phyloP scores from a whole-genome alignment of 2,797 vertebrate genomes.

The Cyprinodon diabolis region DNA sequence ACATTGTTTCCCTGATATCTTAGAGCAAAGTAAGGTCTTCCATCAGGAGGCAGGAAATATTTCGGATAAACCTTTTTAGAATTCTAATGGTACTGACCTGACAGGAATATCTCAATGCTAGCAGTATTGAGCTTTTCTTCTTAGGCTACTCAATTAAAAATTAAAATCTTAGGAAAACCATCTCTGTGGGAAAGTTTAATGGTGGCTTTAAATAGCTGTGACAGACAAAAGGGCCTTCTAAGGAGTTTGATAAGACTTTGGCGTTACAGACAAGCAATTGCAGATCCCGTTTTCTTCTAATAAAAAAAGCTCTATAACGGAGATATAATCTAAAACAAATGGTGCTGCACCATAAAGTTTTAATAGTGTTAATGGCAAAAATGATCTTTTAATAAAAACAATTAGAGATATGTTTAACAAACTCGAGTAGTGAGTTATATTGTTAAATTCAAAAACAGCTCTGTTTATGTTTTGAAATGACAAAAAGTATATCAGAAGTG shows the following conservation, averaged over 20 bases:
- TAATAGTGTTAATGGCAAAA: not conserved
- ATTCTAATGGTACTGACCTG: not conserved
- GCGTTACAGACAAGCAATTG: not conserved
- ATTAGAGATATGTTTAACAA: not conserved
- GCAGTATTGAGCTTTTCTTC: not conserved
- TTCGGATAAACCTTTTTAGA: not conserved
- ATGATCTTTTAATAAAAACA: not conserved
- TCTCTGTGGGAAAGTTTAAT: not conserved
- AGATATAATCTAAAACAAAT: not conserved
- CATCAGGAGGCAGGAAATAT: not conserved
- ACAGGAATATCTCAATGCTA: not conserved
- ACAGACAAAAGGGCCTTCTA: not conserved
- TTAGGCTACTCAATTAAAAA: not conserved
- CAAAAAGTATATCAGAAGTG: not conserved
- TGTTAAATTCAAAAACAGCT: not conserved
- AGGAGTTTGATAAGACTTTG: not conserved
- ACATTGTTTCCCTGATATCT: not conserved
- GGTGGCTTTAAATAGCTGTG: not conserved
- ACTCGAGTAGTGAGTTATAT: not conserved
- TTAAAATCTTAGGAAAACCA: not conserved
- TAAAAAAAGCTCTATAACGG: not conserved
- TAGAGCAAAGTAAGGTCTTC: not conserved
- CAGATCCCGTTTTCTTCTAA: not conserved
- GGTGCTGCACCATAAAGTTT: not conserved
- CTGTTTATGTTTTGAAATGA: not conserved